A percentile compares a stretch with the other conserved stretches of the same genome.
phyloP scores from a whole-genome alignment of 1,140 invertebrate genomes.

The Chrysopa pallens region DNA sequence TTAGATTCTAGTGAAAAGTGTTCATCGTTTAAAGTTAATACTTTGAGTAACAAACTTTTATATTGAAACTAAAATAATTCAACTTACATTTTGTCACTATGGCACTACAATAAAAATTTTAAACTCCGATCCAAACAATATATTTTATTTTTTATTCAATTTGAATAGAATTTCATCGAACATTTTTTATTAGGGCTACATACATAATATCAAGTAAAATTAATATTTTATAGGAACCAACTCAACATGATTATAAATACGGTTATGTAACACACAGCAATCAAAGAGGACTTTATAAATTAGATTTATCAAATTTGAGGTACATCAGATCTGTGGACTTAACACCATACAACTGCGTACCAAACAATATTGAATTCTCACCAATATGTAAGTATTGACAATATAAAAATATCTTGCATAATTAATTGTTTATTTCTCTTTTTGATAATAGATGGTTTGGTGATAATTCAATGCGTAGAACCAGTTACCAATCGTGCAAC shows the following conservation, averaged over 20 bases:
- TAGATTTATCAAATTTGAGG: slow-evolving; percentile 56
- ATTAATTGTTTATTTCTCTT: slow-evolving; percentile 9
- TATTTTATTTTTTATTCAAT: too few species aligned
- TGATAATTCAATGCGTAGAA: slow-evolving; percentile 53
- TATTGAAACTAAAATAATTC: too few species aligned
- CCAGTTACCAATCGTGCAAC: slow-evolving; percentile 39
- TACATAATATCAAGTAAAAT: too few species aligned
- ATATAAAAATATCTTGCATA: not conserved
- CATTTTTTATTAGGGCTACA: too few species aligned
- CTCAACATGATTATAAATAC: slow-evolving; percentile 46
- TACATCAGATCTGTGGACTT: slow-evolving; percentile 59
- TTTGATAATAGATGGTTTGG: slow-evolving; percentile 43
- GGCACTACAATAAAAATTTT: too few species aligned
- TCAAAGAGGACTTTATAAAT: slow-evolving; percentile 55
- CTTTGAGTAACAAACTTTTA: too few species aligned
- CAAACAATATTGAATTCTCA: slow-evolving; percentile 48
- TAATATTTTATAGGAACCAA: slow-evolving; percentile 29
- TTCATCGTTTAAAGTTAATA: too few species aligned
- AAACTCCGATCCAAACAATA: too few species aligned
- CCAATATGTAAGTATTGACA: slow-evolving; percentile 43
- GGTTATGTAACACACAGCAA: slow-evolving; percentile 62
- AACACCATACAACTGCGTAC: slow-evolving; percentile 57
- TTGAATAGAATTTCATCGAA: too few species aligned
- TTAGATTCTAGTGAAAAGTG: too few species aligned
- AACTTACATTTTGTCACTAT: too few species aligned